Percentiles rank a stretch among this genome's conserved stretches.
These are phyloP conservation scores for Crotalus helleri DNA, from an alignment of 2,113 vertebrate species.

Conservation along the genomic window DNA sequence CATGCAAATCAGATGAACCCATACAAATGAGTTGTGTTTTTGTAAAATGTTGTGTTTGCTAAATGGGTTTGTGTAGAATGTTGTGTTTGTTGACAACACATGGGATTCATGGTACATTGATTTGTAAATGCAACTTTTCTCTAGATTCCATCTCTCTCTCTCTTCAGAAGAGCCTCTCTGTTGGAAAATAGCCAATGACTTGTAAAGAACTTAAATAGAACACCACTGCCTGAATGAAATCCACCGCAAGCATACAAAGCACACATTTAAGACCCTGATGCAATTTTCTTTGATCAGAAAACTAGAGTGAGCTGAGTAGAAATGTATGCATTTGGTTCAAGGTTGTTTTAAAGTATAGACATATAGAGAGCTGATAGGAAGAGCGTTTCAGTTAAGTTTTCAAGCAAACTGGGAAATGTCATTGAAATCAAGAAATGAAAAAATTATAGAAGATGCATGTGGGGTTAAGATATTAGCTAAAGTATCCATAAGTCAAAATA, in stretches of 20 bases:
- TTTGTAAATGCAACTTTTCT: background rate
- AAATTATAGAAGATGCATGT: background rate
- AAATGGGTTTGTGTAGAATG: background rate
- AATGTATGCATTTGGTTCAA: background rate
- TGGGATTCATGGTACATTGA: background rate
- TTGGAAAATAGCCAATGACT: background rate
- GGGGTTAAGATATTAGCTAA: background rate
- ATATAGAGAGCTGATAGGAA: background rate
- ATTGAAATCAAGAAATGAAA: background rate
- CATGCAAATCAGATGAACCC: background rate
- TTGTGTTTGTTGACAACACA: background rate
- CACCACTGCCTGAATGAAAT: background rate
- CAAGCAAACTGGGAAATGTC: background rate
- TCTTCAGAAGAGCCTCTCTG: background rate
- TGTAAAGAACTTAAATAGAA: background rate
- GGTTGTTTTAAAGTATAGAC: background rate
- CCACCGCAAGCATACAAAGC: background rate
- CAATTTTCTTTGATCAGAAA: background rate
- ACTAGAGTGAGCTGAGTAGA: background rate
- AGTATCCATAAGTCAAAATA: background rate
- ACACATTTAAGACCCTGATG: background rate
- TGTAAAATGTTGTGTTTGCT: background rate
- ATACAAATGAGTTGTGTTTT: background rate
- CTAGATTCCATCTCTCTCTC: background rate
- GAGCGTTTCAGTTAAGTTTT: background rate